These are phyloP conservation scores for Scylla paramamosain DNA, from an alignment of 1,140 invertebrate species.

Conservation along the genomic window DNA sequence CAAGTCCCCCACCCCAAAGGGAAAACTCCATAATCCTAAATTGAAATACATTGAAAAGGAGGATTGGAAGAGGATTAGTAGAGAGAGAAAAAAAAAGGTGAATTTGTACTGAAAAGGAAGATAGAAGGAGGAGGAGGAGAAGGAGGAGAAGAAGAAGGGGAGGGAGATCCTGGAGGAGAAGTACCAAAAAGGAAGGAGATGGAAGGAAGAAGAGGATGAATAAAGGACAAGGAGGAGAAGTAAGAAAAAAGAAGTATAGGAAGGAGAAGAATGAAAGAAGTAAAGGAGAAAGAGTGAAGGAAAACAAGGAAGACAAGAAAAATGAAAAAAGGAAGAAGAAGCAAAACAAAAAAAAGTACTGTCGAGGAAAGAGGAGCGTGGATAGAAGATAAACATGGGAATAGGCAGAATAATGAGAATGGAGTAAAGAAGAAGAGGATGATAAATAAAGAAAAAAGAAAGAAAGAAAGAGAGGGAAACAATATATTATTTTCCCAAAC, in stretches of 20 bases:
- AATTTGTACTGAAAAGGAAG: not conserved
- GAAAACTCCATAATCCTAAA: not conserved
- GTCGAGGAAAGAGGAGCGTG: not conserved
- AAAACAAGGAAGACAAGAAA: not conserved
- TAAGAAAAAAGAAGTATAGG: not conserved
- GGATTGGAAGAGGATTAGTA: not conserved
- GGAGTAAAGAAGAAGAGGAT: not conserved
- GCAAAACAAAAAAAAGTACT: too few species aligned
- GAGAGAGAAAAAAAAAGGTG: not conserved
- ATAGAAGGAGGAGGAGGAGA: not conserved
- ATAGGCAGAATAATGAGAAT: not conserved
- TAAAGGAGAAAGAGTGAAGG: not conserved
- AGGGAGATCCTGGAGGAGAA: not conserved
- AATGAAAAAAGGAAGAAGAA: not conserved
- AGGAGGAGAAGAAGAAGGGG: not conserved
- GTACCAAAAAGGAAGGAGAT: not conserved
- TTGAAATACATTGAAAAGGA: slow-evolving; percentile 16
- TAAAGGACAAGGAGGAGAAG: not conserved
- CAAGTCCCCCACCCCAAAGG: not conserved
- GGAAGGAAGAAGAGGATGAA: not conserved
- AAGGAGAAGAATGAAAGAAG: not conserved
- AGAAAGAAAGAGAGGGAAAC: not conserved
- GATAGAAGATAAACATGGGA: not conserved
- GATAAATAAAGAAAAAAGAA: not conserved
- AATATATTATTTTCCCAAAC: not conserved